Evolutionary conservation across 2,113 vertebrate genomes (phyloP).

Genomic region (Noctilio leporinus): DNA sequence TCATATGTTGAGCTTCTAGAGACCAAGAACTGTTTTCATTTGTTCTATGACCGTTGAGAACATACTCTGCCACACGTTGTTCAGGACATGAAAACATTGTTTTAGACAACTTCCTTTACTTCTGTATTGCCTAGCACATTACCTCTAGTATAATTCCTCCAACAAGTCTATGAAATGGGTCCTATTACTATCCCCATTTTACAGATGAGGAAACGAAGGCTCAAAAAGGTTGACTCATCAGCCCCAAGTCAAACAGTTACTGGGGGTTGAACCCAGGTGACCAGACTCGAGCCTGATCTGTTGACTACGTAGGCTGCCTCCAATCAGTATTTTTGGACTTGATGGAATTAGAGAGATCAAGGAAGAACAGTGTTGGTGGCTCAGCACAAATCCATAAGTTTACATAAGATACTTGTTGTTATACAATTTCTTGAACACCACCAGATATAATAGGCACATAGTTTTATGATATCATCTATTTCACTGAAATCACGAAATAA

Average conservation of each 20-base stretch:
- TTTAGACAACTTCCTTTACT: background rate
- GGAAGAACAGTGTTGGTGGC: background rate
- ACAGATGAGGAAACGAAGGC: background rate
- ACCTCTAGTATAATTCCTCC: background rate
- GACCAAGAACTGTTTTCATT: background rate
- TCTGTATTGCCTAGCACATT: background rate
- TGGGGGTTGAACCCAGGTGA: background rate
- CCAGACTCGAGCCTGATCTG: background rate
- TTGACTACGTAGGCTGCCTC: background rate
- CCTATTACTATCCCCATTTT: background rate
- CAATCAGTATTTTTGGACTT: background rate
- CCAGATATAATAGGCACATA: background rate
- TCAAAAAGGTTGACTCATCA: background rate
- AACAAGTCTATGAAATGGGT: background rate
- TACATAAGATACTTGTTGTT: background rate
- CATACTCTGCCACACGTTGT: background rate
- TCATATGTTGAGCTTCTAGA: background rate
- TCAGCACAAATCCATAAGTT: background rate
- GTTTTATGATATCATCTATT: background rate
- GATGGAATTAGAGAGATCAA: background rate
- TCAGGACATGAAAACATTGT: background rate
- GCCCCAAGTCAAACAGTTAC: background rate
- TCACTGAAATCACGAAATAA: conserved; percentile 6
- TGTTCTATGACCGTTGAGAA: background rate
- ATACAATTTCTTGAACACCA: background rate